Evolutionary conservation across 1,140 invertebrate genomes (phyloP).

Genomic region (Zaprionus gabonicus): DNA sequence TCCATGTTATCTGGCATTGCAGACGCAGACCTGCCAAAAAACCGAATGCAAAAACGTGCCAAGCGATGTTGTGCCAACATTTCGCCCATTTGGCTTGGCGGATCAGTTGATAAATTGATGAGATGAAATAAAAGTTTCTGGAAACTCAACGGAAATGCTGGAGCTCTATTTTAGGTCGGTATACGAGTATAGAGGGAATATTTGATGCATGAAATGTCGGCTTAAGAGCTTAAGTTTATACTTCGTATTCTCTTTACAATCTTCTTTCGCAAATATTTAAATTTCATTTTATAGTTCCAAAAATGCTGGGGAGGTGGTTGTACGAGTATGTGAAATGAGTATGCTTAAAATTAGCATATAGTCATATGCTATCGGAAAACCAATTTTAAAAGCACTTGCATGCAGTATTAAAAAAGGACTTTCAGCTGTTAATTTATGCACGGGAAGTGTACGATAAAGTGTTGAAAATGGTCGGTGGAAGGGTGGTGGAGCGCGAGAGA

Average conservation of each 20-base stretch:
- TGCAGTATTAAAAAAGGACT: conserved; percentile 24
- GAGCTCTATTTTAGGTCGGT: not conserved
- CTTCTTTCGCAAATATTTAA: not conserved
- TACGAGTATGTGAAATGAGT: conserved; percentile 5
- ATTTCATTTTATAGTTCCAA: not conserved
- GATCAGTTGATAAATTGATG: not conserved
- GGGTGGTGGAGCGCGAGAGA: not conserved
- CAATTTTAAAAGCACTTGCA: conserved; percentile 31
- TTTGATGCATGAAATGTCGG: too few relatives aligned
- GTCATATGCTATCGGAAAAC: not conserved
- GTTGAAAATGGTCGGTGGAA: conserved; percentile 33
- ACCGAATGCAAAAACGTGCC: conserved; percentile 30
- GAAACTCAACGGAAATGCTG: not conserved
- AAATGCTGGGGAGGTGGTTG: not conserved
- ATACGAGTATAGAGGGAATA: too few relatives aligned
- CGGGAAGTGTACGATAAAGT: conserved; percentile 50
- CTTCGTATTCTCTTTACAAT: not conserved
- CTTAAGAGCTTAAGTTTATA: not conserved
- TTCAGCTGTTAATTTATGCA: conserved; percentile 58
- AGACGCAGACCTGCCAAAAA: conserved; percentile 19
- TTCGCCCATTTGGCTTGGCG: not conserved
- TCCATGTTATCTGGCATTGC: conserved; percentile 45
- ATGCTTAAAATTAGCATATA: conserved; percentile 19
- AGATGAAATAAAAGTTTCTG: conserved; percentile 6
- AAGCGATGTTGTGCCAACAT: conserved; percentile 13